Percentiles rank a stretch among this genome's conserved stretches.
These are phyloP conservation scores for Plecturocebus donacophilus DNA, from an alignment of 2,113 vertebrate genomes.

Conservation along the genomic window DNA sequence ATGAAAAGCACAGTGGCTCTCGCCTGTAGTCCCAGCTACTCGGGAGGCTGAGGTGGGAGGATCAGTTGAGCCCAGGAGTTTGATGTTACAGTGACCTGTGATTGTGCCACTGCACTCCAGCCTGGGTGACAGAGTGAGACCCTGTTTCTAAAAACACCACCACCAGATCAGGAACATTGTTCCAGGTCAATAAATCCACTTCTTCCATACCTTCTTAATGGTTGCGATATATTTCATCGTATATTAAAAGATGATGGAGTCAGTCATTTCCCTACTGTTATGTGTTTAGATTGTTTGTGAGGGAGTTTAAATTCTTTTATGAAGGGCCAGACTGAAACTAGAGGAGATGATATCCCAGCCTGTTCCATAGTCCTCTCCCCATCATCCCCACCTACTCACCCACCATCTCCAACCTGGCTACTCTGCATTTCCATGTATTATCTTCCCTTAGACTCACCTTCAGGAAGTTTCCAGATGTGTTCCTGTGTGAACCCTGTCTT, in stretches of 20 bases:
- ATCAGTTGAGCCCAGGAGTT: too few relatives aligned
- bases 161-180: not conserved
- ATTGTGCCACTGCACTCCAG: too few relatives aligned
- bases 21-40: too few relatives aligned
- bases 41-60: too few relatives aligned
- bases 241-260: not conserved
- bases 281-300: not conserved
- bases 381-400: not conserved
- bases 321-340: not conserved
- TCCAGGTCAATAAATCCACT: not conserved
- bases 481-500: not conserved
- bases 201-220: not conserved
- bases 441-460: not conserved
- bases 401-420: not conserved
- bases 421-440: not conserved
- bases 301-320: constrained; percentile 17
- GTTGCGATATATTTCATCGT: not conserved
- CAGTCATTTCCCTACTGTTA: not conserved
- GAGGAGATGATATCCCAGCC: not conserved
- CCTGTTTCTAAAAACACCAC: too few relatives aligned
- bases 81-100: too few relatives aligned
- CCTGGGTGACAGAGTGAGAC: too few relatives aligned
- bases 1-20: not conserved
- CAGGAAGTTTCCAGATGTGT: not conserved
- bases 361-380: not conserved